Evolutionary conservation across 2,797 vertebrate genomes (phyloP).

Genomic region (Threskiornis aethiopicus): DNA sequence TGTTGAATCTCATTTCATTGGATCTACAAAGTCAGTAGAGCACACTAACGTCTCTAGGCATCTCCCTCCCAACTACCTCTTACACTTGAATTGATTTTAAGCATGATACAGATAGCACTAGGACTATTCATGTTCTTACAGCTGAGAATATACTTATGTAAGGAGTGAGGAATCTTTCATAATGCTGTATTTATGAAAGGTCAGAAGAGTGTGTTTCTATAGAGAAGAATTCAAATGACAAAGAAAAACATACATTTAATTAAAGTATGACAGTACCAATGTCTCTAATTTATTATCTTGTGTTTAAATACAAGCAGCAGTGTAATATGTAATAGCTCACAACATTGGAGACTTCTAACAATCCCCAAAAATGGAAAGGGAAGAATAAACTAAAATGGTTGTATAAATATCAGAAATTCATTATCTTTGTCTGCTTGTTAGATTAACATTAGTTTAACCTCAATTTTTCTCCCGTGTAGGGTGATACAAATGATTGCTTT

Average conservation of each 20-base stretch:
- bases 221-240: background rate
- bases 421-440: constrained; percentile 29
- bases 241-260: background rate
- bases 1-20: background rate
- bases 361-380: background rate
- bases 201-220: background rate
- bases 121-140: background rate
- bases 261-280: background rate
- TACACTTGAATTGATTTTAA: background rate
- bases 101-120: background rate
- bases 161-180: background rate
- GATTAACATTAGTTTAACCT: constrained; percentile 20
- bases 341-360: background rate
- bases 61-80: background rate
- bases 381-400: background rate
- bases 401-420: background rate
- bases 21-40: background rate
- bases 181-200: background rate
- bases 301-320: background rate
- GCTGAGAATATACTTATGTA: background rate
- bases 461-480: background rate
- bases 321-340: background rate
- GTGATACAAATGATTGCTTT: constrained; percentile 7
- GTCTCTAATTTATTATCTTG: background rate
- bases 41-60: background rate